phyloP scores from a whole-genome alignment of 2,113 vertebrate genomes.

The Proteles cristata region DNA sequence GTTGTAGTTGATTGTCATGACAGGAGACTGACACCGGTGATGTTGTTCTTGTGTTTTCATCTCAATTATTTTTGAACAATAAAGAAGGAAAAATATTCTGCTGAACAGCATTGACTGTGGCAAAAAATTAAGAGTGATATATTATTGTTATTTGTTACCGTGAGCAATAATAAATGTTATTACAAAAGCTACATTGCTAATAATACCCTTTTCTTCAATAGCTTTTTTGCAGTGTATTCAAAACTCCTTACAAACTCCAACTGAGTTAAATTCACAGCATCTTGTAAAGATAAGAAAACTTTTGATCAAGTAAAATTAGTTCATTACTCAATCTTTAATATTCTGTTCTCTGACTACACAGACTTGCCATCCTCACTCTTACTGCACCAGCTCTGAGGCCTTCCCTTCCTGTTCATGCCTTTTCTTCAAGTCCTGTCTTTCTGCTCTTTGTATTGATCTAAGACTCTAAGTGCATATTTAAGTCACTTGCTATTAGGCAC shows the following conservation, averaged over 20 bases:
- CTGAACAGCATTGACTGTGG: neutral
- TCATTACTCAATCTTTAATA: neutral
- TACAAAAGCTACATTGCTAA: constrained; percentile 30
- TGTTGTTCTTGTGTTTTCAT: neutral
- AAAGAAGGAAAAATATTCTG: neutral
- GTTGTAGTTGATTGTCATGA: neutral
- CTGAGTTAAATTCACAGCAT: neutral
- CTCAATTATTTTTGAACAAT: constrained; percentile 45
- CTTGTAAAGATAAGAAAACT: neutral
- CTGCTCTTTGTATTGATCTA: neutral
- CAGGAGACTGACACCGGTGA: neutral
- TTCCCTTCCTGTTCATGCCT: accelerated
- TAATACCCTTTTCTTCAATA: neutral
- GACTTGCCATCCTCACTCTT: neutral
- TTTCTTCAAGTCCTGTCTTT: neutral
- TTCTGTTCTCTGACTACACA: neutral
- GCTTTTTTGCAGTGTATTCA: neutral
- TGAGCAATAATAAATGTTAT: neutral
- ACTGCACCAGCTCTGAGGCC: neutral
- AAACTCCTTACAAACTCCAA: neutral
- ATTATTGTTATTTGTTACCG: neutral
- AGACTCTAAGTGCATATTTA: neutral
- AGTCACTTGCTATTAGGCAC: neutral
- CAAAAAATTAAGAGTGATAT: neutral
- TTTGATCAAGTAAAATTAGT: neutral